Base-by-base conservation (phyloP, 2,797 vertebrate species). In the Passerculus sandwichensis region DNA sequence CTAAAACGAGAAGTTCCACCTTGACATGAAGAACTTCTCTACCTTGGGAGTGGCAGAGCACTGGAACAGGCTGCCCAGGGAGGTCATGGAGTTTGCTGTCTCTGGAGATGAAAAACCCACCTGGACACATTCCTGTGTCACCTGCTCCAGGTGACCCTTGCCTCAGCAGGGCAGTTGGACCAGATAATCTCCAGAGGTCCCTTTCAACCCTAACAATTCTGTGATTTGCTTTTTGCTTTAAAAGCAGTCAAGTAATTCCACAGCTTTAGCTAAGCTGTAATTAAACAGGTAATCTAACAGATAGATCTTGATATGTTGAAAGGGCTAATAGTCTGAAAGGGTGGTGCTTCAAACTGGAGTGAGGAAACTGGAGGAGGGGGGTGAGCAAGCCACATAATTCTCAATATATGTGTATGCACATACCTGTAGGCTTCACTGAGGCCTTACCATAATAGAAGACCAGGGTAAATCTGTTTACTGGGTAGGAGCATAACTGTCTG, bases 341-440 rank as follows among this genome's bases (percentile, higher is more conserved):
- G 4, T 50, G 19, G 4, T 65, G 5, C 20, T 40, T 56, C 14
- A 53, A 20, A 30, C 30, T 0, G 6, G 21, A 53, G 38, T 51
- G 8, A 12, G 12, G 36, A 62, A 62, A 18, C 4, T 29, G 45
- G 32, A 56, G 5, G 9, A 26, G 15, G 5, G 9, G 5, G 1
- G 2, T 64, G 10, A 19, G 10, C 11, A 44, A 51, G 11, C 29
- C 44, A 7, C 2, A 0, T 10, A 10, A 22, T 53, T 57, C 17
- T 77, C 11, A 40, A 14, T 61, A 18, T 34, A 11, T 9, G 6
- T 17, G 3, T 36, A 8, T 48, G 22, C 11, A 11, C 0, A 0
- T 57, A 47, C 56, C 26, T 32, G 1, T 32, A 32, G 42, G 15
- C 22, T 61, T 89, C 19, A 32, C 12, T 36, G 20, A 34, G 17